Evolutionary conservation across 2,888 invertebrate species (phyloP), one percentile per base, ranked within the genome.

Genomic region (Corbicula japonica): DNA sequence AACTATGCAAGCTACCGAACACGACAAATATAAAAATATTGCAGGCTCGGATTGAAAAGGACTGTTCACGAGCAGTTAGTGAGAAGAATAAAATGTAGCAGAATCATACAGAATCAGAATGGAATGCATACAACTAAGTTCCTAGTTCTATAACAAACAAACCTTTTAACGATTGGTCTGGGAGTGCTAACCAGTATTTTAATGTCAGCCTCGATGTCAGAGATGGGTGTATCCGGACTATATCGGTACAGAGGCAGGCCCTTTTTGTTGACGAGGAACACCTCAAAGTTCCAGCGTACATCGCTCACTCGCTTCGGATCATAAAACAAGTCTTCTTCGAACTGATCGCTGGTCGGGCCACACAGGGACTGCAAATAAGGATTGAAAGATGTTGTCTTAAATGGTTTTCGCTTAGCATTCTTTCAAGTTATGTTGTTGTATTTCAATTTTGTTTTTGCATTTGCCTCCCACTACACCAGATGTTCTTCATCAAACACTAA

Each of bases 231-330:
- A 21, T 76, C 76, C 3, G 69, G 63, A 15, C 71, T 69, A 65
- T 75, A 85, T 46, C 85, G 72, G 60, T 76, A 75, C 5, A 60
- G 56, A 8, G 79, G 77, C 38, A 71, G 69, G 26, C 65, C 90
- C 77, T 28, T 71, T 50, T 70, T 73, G 54, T 83, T 80, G 8
- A 89, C 76, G 15, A 90, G 80, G 70, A 90, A 90, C 18, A 85
- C 86, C 73, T 90, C 90, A 77, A 84, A 90, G 83, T 90, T 90
- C 90, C 90, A 90, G 23, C 82, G 73, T 12, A 90, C 80, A 61
- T 90, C 90, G 46, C 82, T 80, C 35, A 85, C 85, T 23, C 75
- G 73, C 54, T 87, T 70, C 1, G 89, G 88, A 8, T 70, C 52
- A 78, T 90, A 90, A 63, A 83, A 84, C 18, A 89, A 73, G 26